These are phyloP conservation scores for Heliconius himera DNA, from an alignment of 1,140 invertebrate genomes.

Conservation along the genomic window DNA sequence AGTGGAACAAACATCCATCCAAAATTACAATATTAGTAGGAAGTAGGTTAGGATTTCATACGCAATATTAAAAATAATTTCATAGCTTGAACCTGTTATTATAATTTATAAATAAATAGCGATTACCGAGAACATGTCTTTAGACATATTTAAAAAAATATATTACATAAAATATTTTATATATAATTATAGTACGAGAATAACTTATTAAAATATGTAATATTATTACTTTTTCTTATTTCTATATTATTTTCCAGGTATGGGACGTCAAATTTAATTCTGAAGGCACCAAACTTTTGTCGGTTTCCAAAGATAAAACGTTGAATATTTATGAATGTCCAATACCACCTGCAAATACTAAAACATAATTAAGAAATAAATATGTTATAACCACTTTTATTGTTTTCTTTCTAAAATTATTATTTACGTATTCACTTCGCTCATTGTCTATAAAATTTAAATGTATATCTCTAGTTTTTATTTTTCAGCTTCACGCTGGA, in stretches of 20 bases:
- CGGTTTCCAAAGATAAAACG: slow-evolving; percentile 95
- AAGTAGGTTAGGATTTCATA: too few relatives aligned
- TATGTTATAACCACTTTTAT: neutral
- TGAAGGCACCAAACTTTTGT: slow-evolving; percentile 90
- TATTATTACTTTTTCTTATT: neutral
- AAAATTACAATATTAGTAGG: too few relatives aligned
- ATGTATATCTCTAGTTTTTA: too few relatives aligned
- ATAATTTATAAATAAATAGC: too few relatives aligned
- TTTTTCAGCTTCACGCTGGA: too few relatives aligned
- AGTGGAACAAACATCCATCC: too few relatives aligned
- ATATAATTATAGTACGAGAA: neutral
- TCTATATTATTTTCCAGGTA: slow-evolving; percentile 84
- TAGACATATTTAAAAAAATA: too few relatives aligned
- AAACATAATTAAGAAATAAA: slow-evolving; percentile 15
- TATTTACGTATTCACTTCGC: neutral
- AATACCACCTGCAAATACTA: slow-evolving; percentile 29
- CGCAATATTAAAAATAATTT: neutral
- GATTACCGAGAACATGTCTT: too few relatives aligned
- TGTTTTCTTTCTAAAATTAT: neutral
- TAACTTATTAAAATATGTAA: neutral
- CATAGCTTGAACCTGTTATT: too few relatives aligned
- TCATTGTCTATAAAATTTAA: too few relatives aligned
- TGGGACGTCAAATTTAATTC: slow-evolving; percentile 93
- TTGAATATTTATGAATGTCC: slow-evolving; percentile 95
- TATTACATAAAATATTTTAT: too few relatives aligned